Percentiles rank a stretch among this genome's conserved stretches.
Evolutionary conservation across 2,888 invertebrate species (phyloP).

Genomic region (Digitonthophagus gazella): DNA sequence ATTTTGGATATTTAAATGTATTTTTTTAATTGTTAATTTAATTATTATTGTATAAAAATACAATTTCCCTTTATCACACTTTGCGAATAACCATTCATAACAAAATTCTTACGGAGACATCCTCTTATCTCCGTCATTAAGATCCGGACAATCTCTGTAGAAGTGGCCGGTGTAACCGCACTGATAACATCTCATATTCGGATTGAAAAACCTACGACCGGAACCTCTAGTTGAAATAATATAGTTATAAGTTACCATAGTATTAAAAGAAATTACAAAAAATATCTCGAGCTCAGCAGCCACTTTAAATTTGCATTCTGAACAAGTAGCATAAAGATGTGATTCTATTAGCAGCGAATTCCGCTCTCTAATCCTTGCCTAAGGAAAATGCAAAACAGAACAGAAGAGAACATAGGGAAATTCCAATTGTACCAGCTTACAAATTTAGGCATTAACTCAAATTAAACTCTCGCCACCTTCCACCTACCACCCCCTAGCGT

Average conservation of each 20-base stretch:
- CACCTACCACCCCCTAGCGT: no score
- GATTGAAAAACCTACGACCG: slow-evolving; percentile 55
- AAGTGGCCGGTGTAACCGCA: slow-evolving; percentile 60
- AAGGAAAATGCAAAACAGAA: not conserved
- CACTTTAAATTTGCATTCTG: not conserved
- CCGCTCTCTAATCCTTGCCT: not conserved
- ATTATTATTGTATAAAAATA: no score
- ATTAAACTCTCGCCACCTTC: not conserved
- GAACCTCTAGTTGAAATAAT: slow-evolving; percentile 53
- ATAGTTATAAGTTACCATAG: no score
- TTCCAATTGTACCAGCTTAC: not conserved
- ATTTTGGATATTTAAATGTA: no score
- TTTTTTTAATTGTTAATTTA: no score
- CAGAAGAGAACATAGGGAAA: no score
- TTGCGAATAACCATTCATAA: not conserved
- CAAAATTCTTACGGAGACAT: slow-evolving; percentile 40
- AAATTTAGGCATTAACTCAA: not conserved
- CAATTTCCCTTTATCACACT: not conserved
- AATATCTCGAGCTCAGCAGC: not conserved
- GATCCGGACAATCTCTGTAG: slow-evolving; percentile 57
- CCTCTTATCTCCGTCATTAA: slow-evolving; percentile 46
- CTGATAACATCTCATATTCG: slow-evolving; percentile 59
- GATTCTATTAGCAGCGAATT: not conserved
- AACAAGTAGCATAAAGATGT: not conserved
- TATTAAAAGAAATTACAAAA: not conserved